Percentiles rank a stretch among this genome's conserved stretches.
These are phyloP conservation scores for Coenonympha arcania DNA, from an alignment of 2,888 invertebrate genomes.

Conservation along the genomic window DNA sequence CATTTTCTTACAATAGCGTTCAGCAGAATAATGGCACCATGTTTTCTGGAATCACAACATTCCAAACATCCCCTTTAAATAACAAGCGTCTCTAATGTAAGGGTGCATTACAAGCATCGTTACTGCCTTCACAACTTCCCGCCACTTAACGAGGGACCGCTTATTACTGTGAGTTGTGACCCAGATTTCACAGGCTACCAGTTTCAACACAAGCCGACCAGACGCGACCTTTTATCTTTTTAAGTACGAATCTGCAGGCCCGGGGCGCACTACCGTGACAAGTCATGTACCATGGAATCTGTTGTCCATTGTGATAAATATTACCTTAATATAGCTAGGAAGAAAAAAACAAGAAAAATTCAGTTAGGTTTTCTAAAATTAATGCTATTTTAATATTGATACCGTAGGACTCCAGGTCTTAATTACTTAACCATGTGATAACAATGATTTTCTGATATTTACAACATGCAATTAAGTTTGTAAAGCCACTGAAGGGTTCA, in stretches of 20 bases:
- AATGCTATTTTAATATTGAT: too few relatives aligned
- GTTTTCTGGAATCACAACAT: too few relatives aligned
- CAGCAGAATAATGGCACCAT: too few relatives aligned
- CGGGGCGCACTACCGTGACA: conserved; percentile 1
- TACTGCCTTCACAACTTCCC: not conserved
- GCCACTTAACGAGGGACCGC: not conserved
- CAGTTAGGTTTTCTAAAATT: not conserved
- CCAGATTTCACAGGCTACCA: conserved; percentile 3
- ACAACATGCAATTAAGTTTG: too few relatives aligned
- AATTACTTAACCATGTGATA: too few relatives aligned
- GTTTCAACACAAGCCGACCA: not conserved
- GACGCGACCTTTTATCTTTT: conserved; percentile 2
- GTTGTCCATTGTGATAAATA: not conserved
- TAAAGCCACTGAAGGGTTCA: too few relatives aligned
- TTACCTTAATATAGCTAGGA: not conserved
- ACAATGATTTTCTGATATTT: too few relatives aligned
- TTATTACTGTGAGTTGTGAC: not conserved
- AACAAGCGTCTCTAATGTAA: not conserved
- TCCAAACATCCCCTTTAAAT: too few relatives aligned
- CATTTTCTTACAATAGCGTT: too few relatives aligned
- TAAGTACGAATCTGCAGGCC: not conserved
- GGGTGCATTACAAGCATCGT: not conserved
- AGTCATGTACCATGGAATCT: not conserved
- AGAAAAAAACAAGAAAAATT: not conserved
- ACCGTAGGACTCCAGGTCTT: too few relatives aligned